Conservation (phyloP, 1,140 invertebrate genomes). For the Branchinecta lindahli region DNA sequence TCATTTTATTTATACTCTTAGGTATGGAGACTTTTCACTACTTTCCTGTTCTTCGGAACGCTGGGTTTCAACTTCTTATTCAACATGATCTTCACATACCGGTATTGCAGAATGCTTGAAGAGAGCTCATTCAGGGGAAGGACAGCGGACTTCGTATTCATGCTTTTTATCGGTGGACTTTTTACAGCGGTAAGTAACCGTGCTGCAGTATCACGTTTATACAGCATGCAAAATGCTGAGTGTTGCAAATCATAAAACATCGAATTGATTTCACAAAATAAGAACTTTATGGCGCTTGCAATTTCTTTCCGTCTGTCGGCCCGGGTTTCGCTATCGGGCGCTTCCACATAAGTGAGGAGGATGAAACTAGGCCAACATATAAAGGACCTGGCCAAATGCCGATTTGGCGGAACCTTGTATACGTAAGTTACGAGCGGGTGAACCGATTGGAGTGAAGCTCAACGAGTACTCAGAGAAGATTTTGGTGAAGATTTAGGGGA, state of each 20-base stretch:
- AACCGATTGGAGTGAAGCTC: no score
- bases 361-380: no score
- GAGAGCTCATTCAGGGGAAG: conserved; percentile 91
- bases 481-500: no score
- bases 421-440: no score
- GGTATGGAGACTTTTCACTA: conserved; percentile 88
- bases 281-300: no score
- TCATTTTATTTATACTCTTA: conserved; percentile 27
- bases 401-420: no score
- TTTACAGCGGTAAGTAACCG: conserved; percentile 37
- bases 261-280: no score
- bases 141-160: conserved; percentile 96
- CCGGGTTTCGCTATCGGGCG: no score
- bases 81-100: conserved; percentile 98
- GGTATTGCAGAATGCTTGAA: conserved; percentile 97
- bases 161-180: conserved; percentile 90
- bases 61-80: conserved; percentile 98
- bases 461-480: no score
- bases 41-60: conserved; percentile 95
- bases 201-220: not conserved
- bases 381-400: no score
- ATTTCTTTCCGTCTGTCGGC: no score
- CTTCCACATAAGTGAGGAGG: no score
- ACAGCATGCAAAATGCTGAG: not conserved
- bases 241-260: not conserved